Conservation (phyloP, 2,797 vertebrate genomes). For the Fratercula arctica region DNA sequence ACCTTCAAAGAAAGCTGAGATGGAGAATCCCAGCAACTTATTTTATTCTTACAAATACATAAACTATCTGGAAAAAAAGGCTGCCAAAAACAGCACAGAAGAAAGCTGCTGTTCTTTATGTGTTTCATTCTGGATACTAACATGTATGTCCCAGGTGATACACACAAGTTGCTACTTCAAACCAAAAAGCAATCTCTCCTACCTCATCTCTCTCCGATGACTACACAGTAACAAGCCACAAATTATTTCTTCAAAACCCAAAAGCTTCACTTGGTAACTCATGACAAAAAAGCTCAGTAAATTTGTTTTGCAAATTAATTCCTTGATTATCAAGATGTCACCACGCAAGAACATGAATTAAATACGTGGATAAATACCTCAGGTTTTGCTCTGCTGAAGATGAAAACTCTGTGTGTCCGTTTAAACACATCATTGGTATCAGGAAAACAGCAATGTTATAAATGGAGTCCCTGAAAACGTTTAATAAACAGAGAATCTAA, state of each 20-base stretch:
- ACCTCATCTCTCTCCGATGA: not conserved
- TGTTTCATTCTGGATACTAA: not conserved
- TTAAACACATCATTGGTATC: not conserved
- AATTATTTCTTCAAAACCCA: not conserved
- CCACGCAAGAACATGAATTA: not conserved
- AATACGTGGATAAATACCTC: not conserved
- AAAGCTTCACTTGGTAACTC: not conserved
- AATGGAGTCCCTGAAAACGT: not conserved
- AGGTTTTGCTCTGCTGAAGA: not conserved
- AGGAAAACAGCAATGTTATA: not conserved
- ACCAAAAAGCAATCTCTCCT: not conserved
- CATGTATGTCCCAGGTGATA: not conserved
- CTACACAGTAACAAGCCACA: not conserved
- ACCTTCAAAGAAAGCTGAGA: not conserved
- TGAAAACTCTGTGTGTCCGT: not conserved
- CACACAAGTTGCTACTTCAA: not conserved
- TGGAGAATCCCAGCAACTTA: not conserved
- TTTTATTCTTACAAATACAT: not conserved
- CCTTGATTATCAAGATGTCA: not conserved
- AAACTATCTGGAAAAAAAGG: not conserved
- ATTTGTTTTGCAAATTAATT: not conserved
- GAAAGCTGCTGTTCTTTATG: not conserved
- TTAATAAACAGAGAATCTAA: not conserved
- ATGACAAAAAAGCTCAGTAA: not conserved
- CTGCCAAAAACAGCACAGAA: not conserved